These are phyloP conservation scores for Drosophila fuyamai DNA, from an alignment of 1,140 invertebrate species.

Conservation along the genomic window DNA sequence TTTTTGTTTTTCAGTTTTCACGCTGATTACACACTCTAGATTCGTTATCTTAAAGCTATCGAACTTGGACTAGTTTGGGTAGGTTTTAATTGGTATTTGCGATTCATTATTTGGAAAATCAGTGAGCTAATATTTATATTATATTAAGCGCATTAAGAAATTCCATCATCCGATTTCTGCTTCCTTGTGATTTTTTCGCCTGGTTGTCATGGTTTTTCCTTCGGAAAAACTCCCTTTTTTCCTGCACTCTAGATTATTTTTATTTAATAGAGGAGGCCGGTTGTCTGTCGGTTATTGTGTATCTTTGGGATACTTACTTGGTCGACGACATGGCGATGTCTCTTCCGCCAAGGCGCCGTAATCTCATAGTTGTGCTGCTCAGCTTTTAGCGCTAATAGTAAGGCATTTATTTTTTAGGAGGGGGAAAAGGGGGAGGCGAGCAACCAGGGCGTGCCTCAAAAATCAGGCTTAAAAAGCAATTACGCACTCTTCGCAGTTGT, in stretches of 20 bases:
- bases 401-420: slow-evolving; percentile 12
- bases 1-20: slow-evolving; percentile 8
- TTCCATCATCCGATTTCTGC: not conserved
- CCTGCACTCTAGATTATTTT: not conserved
- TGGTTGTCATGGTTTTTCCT: not conserved
- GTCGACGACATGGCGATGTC: slow-evolving; percentile 34
- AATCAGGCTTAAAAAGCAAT: slow-evolving; percentile 65
- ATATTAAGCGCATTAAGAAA: too few relatives aligned
- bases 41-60: not conserved
- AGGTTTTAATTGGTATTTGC: not conserved
- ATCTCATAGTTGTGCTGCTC: slow-evolving; percentile 6
- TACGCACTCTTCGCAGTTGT: slow-evolving; percentile 68
- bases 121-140: too few relatives aligned
- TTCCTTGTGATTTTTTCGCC: not conserved
- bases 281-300: slow-evolving; percentile 2
- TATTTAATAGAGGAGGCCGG: not conserved
- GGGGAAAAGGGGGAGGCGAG: not conserved
- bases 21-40: slow-evolving; percentile 36
- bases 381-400: slow-evolving; percentile 67
- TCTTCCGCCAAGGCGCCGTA: slow-evolving; percentile 56
- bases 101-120: not conserved
- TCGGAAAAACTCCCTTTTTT: slow-evolving; percentile 4
- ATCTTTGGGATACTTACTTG: slow-evolving; percentile 18
- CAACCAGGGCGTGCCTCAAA: slow-evolving; percentile 47
- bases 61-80: slow-evolving; percentile 29